Evolutionary conservation across 2,113 vertebrate genomes (phyloP), one percentile per base, ranked within the genome.

Genomic region (Saguinus imperator): DNA sequence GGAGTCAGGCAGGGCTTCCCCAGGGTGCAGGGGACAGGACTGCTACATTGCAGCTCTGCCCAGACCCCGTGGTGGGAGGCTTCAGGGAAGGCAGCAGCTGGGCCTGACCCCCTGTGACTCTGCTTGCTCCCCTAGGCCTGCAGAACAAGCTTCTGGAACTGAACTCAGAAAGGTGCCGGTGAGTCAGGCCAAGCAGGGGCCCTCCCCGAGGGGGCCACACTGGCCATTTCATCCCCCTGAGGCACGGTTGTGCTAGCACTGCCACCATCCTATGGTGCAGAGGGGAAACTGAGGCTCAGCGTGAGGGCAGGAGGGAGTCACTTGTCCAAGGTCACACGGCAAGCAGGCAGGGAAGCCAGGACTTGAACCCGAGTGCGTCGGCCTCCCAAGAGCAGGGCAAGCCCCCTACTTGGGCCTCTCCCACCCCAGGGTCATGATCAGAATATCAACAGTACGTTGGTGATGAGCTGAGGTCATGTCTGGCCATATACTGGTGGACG

Each of bases 101-200:
- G 58, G 52, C 66, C 95, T 91, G 57, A 95, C 64, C 27, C 48
- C 16, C 72, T 1, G 4, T 61, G 37, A 61, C 17, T 45, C 29
- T 27, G 13, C 50, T 16, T 1, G 0, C 20, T 8, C 21, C 66
- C 86, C 16, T 97, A 99, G 99, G 98, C 3, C 99, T 99, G 99
- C 99, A 99, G 88, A 98, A 98, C 94, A 99, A 99, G 91, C 98
- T 99, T 81, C 96, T 99, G 0, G 99, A 99, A 95, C 98, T 99
- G 97, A 99, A 99, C 68, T 99, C 99, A 0, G 99, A 99, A 98
- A 99, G 99, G 91, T 99, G 99, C 96, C 98, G 99, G 99, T 99
- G 97, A 99, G 99, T 98, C 16, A 1, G 32, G 32, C 37, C 35
- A 1, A 18, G 70, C 20, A 18, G 29, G 20, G 57, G 2, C 0